These are phyloP conservation scores for Motacilla alba DNA, from an alignment of 2,113 vertebrate genomes.

Conservation along the genomic window DNA sequence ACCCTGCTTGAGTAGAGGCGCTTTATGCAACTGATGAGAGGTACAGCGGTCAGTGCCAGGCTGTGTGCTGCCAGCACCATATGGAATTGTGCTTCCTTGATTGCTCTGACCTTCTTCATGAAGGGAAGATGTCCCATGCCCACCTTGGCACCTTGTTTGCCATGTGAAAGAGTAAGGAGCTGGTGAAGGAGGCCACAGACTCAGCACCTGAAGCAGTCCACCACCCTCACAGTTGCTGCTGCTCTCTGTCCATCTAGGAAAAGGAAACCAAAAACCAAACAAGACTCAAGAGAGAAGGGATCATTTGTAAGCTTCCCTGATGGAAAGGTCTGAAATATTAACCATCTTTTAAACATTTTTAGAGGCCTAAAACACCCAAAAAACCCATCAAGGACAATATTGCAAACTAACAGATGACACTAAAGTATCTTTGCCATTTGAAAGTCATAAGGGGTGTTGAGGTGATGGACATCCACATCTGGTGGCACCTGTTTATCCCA, in stretches of 20 bases:
- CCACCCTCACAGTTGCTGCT: not conserved
- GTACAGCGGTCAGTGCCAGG: rapidly evolving
- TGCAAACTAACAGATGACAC: not conserved
- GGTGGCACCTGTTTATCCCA: not conserved
- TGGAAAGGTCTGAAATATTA: not conserved
- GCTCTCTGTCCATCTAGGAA: not conserved
- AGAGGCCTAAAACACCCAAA: not conserved
- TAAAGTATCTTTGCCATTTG: not conserved
- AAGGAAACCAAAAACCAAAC: not conserved
- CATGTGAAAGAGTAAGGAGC: not conserved
- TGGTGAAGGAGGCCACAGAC: not conserved
- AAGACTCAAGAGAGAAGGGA: not conserved
- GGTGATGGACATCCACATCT: not conserved
- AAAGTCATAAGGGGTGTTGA: not conserved
- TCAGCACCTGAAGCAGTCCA: not conserved
- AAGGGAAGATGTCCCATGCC: not conserved
- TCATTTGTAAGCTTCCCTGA: not conserved
- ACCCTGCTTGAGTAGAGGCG: not conserved
- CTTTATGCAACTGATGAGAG: not conserved
- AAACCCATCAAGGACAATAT: not conserved
- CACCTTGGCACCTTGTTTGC: not conserved
- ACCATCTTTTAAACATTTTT: not conserved
- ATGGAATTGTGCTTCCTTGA: not conserved
- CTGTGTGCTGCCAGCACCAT: not conserved
- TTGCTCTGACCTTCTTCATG: not conserved